Base-by-base conservation (phyloP, 2,888 invertebrate genomes). In the Tiliacea aurago region DNA sequence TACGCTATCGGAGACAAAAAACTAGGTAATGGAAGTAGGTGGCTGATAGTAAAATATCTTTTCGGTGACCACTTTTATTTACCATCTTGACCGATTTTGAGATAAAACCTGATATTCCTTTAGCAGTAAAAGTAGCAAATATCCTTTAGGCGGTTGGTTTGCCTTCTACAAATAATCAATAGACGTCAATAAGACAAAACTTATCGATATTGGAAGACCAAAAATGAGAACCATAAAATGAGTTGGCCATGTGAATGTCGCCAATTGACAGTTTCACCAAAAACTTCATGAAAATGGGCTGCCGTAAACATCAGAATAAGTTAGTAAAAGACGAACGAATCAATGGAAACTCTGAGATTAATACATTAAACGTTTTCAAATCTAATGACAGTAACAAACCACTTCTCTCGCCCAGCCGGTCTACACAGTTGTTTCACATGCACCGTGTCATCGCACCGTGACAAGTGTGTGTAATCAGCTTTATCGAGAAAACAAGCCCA, bases 401-500 rank as follows among this genome's bases (percentile, higher is more conserved):
- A 80, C 73, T 72, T 63, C 23, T 59, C 63, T 64, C 58, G 1
- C 11, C 11, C 49, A 80, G 65, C 49, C 61, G 41, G 51, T 61
- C 51, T 68, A 55, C 61, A 66, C 53, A 58, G 20, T 58, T 53
- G 33, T 23, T 80, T 84, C 84, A 37, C 80, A 81, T 70, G 72
- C 62, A 70, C 56, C 58, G 66, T 76, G 61, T 47, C 65, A 64
- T 62, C 28, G 63, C 49, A 61, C 66, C 80, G 66, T 68, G 72
- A 80, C 73, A 67, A 81, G 76, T 65, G 70, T 65, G 70, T 47
- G 73, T 79, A 86, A 85, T 78, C 77, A 77, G 69, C 66, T 72
- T 70, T 62, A 68, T 80, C 75, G 69, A 83, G 74, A 76, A 74
- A 76, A 81, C 80, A 73, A 83, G 66, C 74, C 51, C 68, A 79